phyloP scores from a whole-genome alignment of 2,113 vertebrate species.

The Lipophrys pholis region DNA sequence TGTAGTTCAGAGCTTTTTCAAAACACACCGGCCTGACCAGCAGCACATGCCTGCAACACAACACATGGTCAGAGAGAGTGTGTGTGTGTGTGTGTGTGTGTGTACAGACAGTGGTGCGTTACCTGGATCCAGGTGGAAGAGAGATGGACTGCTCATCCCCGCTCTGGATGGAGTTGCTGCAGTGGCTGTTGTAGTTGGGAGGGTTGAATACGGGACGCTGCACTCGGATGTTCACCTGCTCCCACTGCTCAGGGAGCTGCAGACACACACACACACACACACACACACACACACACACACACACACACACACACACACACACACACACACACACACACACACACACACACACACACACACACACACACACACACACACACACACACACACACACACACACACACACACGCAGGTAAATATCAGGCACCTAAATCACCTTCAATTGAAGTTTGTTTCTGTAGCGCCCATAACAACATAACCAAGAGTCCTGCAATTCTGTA shows the following conservation, averaged over 20 bases:
- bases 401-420: too few relatives aligned
- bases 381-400: too few relatives aligned
- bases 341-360: too few relatives aligned
- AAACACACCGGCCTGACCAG: conserved; percentile 91
- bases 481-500: too few relatives aligned
- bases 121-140: conserved; percentile 90
- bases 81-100: neutral
- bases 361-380: too few relatives aligned
- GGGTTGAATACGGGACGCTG: conserved; percentile 85
- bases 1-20: conserved; percentile 93
- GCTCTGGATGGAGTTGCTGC: conserved; percentile 86
- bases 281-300: too few relatives aligned
- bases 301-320: too few relatives aligned
- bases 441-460: too few relatives aligned
- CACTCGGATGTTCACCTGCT: conserved; percentile 87
- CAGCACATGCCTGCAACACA: conserved; percentile 86
- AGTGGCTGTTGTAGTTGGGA: conserved; percentile 79
- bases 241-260: conserved; percentile 94
- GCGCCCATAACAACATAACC: too few relatives aligned
- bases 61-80: neutral
- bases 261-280: neutral
- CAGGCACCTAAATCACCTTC: too few relatives aligned
- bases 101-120: neutral
- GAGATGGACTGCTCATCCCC: conserved; percentile 91
- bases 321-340: too few relatives aligned